A percentile compares a stretch with the other conserved stretches of the same genome.
phyloP scores from a whole-genome alignment of 2,797 vertebrate species.

The Mormyrops attenuatus region DNA sequence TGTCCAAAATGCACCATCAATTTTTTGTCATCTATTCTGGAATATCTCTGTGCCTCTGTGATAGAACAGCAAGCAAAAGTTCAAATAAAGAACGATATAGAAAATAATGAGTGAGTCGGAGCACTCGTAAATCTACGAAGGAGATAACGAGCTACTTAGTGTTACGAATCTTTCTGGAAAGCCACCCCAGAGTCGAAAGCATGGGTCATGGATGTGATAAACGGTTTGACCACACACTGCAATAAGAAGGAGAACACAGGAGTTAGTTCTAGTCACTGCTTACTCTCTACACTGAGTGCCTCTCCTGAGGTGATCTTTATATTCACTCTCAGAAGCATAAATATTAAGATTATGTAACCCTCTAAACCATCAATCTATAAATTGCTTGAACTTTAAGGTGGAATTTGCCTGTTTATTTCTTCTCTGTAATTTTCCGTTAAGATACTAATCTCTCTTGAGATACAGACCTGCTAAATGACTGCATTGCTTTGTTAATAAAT shows the following conservation, averaged over 20 bases:
- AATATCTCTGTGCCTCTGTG: no score
- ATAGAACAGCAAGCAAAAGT: no score
- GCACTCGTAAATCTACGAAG: background rate
- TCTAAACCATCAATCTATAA: background rate
- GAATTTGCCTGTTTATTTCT: background rate
- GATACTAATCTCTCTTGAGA: background rate
- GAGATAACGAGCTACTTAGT: background rate
- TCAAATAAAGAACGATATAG: no score
- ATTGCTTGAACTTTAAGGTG: background rate
- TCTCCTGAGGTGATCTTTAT: background rate
- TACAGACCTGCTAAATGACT: background rate
- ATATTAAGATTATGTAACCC: background rate
- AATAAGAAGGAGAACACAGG: background rate
- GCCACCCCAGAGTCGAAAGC: background rate
- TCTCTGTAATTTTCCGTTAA: background rate
- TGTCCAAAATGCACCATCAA: no score
- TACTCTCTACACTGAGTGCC: no score
- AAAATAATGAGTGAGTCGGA: background rate
- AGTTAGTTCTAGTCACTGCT: background rate
- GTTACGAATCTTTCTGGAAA: background rate
- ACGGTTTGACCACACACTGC: background rate
- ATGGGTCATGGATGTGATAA: background rate
- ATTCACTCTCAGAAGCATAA: background rate
- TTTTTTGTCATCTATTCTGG: no score
- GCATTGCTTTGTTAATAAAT: background rate